A percentile compares a stretch with the other conserved stretches of the same genome.
Conservation (phyloP, 2,888 invertebrate genomes). For the Amblyjoppa fuscipennis region DNA sequence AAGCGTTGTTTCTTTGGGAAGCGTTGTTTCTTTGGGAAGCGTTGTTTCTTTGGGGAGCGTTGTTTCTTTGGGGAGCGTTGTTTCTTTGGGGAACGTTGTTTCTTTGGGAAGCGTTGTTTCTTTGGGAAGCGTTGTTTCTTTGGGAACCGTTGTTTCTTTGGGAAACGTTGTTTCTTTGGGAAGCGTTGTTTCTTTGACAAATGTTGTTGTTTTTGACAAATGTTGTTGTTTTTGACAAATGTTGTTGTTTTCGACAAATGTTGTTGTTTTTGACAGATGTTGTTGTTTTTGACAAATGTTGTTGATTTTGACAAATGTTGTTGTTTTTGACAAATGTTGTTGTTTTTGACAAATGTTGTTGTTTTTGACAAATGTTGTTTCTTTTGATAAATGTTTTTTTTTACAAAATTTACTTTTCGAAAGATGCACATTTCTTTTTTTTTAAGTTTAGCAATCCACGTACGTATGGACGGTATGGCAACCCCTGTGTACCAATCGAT, state of each 20-base stretch:
- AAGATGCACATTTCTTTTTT: background rate
- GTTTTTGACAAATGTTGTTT: background rate
- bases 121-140: no score
- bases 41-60: no score
- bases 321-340: background rate
- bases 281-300: background rate
- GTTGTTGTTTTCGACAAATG: background rate
- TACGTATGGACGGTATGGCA: background rate
- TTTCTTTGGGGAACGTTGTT: no score
- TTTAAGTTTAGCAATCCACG: background rate
- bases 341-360: no score
- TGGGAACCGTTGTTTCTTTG: no score
- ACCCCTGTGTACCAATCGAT: conserved; percentile 14
- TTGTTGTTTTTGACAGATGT: background rate
- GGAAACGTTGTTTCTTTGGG: no score
- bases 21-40: no score
- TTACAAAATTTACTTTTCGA: background rate
- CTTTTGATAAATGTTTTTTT: background rate
- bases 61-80: no score
- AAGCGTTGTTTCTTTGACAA: background rate
- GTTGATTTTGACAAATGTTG: background rate
- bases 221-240: no score
- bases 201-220: background rate
- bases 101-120: no score
- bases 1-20: no score